phyloP scores from a whole-genome alignment of 2,888 invertebrate genomes.

The Cheilosia variabilis region DNA sequence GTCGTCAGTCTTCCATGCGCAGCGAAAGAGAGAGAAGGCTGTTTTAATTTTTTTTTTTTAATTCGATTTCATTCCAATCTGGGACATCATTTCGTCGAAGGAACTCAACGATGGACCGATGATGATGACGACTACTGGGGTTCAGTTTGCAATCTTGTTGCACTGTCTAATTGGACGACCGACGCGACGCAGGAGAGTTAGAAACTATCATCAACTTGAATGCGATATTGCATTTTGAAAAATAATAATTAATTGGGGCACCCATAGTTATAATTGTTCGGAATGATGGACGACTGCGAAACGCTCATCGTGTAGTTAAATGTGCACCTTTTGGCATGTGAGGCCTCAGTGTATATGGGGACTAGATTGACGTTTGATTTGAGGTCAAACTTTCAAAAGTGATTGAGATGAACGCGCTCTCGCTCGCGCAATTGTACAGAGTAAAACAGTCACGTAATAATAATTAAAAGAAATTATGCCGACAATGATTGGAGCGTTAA shows the following conservation, averaged over 20 bases:
- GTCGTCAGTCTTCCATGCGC: background rate
- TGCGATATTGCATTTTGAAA: constrained; percentile 71
- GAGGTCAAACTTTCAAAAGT: constrained; percentile 76
- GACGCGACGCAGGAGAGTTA: constrained; percentile 3
- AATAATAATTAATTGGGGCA: constrained; percentile 76
- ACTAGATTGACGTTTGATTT: constrained; percentile 70
- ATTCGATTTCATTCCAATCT: constrained; percentile 51
- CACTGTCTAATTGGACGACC: constrained; percentile 56
- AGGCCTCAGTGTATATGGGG: background rate
- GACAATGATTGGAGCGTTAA: constrained; percentile 62
- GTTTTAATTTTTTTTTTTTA: constrained; percentile 4
- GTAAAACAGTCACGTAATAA: constrained; percentile 75
- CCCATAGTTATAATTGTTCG: constrained; percentile 66
- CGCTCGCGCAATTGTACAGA: constrained; percentile 38
- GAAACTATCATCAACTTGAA: constrained; percentile 60
- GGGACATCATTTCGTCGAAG: constrained; percentile 60
- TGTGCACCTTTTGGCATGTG: constrained; percentile 56
- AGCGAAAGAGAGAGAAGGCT: background rate
- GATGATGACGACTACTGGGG: constrained; percentile 7
- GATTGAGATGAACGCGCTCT: constrained; percentile 61
- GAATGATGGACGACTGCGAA: constrained; percentile 45
- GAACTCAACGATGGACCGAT: constrained; percentile 48
- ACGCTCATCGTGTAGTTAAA: constrained; percentile 1
- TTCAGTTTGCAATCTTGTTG: constrained; percentile 27
- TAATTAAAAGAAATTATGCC: constrained; percentile 74